Percentiles rank a stretch among this genome's conserved stretches.
phyloP scores from a whole-genome alignment of 2,113 vertebrate genomes.

The Mellivora capensis region DNA sequence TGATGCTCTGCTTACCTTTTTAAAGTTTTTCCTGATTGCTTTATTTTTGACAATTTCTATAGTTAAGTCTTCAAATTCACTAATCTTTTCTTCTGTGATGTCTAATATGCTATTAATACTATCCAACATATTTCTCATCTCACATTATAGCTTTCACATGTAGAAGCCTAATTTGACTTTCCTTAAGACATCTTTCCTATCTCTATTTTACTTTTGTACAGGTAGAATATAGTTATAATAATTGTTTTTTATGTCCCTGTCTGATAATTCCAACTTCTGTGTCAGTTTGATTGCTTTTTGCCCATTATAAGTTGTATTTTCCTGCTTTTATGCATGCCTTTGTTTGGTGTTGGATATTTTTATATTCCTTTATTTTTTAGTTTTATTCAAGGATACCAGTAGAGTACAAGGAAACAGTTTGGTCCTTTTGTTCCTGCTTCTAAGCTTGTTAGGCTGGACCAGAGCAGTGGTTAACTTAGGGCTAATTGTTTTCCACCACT shows the following conservation, averaged over 20 bases:
- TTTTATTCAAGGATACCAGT: conserved; percentile 8
- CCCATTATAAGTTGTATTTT: not conserved
- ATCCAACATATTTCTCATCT: not conserved
- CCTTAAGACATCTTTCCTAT: not conserved
- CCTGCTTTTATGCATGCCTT: not conserved
- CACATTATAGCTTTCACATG: not conserved
- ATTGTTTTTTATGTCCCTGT: not conserved
- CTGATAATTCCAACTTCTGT: not conserved
- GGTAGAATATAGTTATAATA: not conserved
- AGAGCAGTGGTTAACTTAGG: not conserved
- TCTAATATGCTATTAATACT: not conserved
- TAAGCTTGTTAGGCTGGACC: not conserved
- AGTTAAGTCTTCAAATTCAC: not conserved
- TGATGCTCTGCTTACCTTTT: not conserved
- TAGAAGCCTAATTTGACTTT: not conserved
- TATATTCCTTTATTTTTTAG: not conserved
- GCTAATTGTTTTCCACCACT: not conserved
- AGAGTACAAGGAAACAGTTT: not conserved
- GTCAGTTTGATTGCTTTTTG: not conserved
- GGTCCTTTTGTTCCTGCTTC: not conserved
- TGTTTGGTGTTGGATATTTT: not conserved
- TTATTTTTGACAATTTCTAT: not conserved
- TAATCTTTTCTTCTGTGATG: not conserved
- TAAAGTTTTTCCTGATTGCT: not conserved
- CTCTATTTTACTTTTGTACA: not conserved